Base-by-base conservation (phyloP, 2,888 invertebrate genomes). In the Eulithis prunata region DNA sequence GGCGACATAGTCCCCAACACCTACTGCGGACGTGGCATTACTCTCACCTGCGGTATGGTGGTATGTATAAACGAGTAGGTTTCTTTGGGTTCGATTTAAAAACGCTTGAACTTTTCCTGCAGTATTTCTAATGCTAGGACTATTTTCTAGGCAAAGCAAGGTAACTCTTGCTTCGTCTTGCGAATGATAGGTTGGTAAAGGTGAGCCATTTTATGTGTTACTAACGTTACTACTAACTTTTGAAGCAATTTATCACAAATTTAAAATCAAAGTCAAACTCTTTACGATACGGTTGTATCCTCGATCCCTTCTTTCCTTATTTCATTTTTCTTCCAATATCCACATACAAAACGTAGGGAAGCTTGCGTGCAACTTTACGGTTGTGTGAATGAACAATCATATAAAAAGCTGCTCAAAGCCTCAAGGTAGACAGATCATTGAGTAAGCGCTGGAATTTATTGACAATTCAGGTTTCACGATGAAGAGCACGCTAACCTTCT, bases 1-100 rank as follows among this genome's bases (percentile, higher is more conserved):
- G 99, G 99, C 81, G 99, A 99, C 94, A 98, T 99, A 87, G 99
- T 99, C 86, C 99, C 99, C 89, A 99, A 99, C 94, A 99, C 99
- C 77, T 99, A 99, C 95, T 99, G 99, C 95, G 99, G 99, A 86
- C 95, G 99, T 89, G 98, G 98, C 86, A 99, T 99, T 89, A 99
- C 99, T 84, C 98, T 99, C 90, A 97, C 98, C 88, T 99, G 99
- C 85, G 99, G 99, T 90, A 98, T 99, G 94, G 99, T 99, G 98
- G 99, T 99, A 96, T 96, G 97, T 95, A 94, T 90, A 71, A 83
- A 84, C 70, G 75, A 79, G 80, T 87, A 89, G 89, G 88, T 84
- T 85, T 80, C 74, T 82, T 82, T 84, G 83, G 87, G 82, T 87
- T 85, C 76, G 76, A 70, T 81, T 62, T 81, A 79, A n/a, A 71